These are phyloP conservation scores for Drosophila mimica DNA, from an alignment of 2,888 invertebrate genomes.

Conservation along the genomic window DNA sequence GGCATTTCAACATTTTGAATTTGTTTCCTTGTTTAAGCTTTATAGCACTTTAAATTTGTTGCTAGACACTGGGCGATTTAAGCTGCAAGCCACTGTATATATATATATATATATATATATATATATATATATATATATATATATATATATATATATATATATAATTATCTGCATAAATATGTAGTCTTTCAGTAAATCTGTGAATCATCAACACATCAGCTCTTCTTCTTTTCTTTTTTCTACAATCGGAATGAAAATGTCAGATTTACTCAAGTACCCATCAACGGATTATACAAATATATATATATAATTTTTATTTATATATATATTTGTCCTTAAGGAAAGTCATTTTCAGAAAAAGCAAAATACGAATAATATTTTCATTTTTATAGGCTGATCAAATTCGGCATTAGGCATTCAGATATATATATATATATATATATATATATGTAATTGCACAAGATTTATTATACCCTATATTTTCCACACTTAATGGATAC, in stretches of 20 bases:
- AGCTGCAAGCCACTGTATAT: too few relatives aligned
- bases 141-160: background rate
- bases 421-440: background rate
- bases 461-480: constrained; percentile 15
- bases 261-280: too few relatives aligned
- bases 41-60: too few relatives aligned
- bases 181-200: too few relatives aligned
- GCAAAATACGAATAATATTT: too few relatives aligned
- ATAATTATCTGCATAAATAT: background rate
- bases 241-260: background rate
- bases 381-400: background rate
- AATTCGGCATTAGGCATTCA: background rate
- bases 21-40: too few relatives aligned
- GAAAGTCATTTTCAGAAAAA: too few relatives aligned
- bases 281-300: background rate
- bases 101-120: background rate
- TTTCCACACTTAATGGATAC: constrained; percentile 14
- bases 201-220: background rate
- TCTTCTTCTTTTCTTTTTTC: background rate
- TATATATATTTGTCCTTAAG: too few relatives aligned
- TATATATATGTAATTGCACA: constrained; percentile 16
- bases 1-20: too few relatives aligned
- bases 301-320: too few relatives aligned
- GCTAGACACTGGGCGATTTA: too few relatives aligned
- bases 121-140: background rate